Evolutionary conservation across 2,797 vertebrate species (phyloP).

Genomic region (Euthynnus affinis): DNA sequence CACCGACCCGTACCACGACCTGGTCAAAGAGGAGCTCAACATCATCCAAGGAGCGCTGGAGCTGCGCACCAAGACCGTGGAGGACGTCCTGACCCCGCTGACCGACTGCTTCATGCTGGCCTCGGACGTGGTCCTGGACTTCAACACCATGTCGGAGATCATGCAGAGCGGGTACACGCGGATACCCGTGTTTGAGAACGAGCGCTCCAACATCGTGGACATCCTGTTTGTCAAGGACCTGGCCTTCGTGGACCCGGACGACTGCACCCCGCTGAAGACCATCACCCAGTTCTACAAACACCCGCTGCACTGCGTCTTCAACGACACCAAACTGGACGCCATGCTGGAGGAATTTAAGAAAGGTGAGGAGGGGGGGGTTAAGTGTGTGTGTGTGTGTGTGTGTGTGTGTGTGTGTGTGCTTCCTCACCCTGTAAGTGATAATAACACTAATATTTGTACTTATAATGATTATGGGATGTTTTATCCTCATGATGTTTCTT

Average conservation of each 20-base stretch:
- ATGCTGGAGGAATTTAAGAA: constrained; percentile 99
- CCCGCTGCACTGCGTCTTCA: constrained; percentile 97
- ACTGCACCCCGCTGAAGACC: constrained; percentile 96
- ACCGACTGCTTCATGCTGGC: constrained; percentile 94
- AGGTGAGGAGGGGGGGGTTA: constrained; percentile 85
- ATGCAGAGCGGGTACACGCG: constrained; percentile 95
- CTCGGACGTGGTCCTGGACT: constrained; percentile 90
- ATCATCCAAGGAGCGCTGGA: constrained; percentile 96
- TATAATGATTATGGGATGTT: not conserved
- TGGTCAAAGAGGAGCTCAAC: constrained; percentile 94
- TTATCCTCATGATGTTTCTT: no score
- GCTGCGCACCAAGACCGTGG: constrained; percentile 93
- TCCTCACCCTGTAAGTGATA: no score
- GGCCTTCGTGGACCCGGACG: constrained; percentile 97
- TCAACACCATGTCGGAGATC: constrained; percentile 92
- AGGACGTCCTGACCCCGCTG: constrained; percentile 93
- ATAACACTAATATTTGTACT: no score
- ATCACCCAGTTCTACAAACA: constrained; percentile 97
- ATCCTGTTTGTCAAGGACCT: constrained; percentile 97
- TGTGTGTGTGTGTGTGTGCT: not conserved
- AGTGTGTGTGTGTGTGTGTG: not conserved
- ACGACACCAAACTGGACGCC: constrained; percentile 94
- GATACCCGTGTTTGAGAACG: constrained; percentile 92
- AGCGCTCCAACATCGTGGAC: constrained; percentile 95
- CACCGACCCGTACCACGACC: constrained; percentile 92